A percentile compares a stretch with the other conserved stretches of the same genome.
Conservation (phyloP, 2,113 vertebrate species). For the Lates calcarifer region DNA sequence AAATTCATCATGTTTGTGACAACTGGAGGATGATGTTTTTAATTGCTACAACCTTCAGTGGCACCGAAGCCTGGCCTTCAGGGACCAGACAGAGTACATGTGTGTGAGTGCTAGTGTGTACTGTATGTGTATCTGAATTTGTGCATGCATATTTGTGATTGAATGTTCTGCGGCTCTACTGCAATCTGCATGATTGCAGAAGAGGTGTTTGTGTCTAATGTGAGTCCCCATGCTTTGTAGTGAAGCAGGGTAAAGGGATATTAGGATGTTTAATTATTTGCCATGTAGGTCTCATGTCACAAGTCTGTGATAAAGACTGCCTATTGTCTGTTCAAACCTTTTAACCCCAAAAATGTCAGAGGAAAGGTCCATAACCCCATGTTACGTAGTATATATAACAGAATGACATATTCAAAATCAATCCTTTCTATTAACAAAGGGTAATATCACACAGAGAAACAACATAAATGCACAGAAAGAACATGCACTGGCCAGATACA, state of each 20-base stretch:
- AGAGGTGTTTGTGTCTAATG: conserved; percentile 30
- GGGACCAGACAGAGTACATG: conserved; percentile 64
- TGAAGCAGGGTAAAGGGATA: conserved; percentile 31
- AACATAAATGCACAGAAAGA: conserved; percentile 3
- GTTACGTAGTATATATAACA: not conserved
- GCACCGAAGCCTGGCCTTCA: conserved; percentile 67
- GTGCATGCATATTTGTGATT: conserved; percentile 34
- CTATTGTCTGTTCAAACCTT: not conserved
- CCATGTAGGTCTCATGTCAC: conserved; percentile 20
- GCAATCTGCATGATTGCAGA: conserved; percentile 68
- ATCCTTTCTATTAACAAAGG: not conserved
- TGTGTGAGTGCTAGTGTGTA: conserved; percentile 23
- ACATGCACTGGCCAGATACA: conserved; percentile 33
- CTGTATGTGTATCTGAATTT: conserved; percentile 31
- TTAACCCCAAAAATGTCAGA: not conserved
- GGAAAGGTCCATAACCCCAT: not conserved
- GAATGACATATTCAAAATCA: not conserved
- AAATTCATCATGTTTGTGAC: conserved; percentile 84
- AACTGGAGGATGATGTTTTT: conserved; percentile 81
- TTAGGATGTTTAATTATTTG: conserved; percentile 57
- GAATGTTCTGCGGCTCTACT: conserved; percentile 28
- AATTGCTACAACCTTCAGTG: conserved; percentile 82
- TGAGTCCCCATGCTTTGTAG: conserved; percentile 11
- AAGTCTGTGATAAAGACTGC: conserved; percentile 17
- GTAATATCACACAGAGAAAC: not conserved